phyloP scores from a whole-genome alignment of 2,888 invertebrate genomes.

The Chelonus formosanus region DNA sequence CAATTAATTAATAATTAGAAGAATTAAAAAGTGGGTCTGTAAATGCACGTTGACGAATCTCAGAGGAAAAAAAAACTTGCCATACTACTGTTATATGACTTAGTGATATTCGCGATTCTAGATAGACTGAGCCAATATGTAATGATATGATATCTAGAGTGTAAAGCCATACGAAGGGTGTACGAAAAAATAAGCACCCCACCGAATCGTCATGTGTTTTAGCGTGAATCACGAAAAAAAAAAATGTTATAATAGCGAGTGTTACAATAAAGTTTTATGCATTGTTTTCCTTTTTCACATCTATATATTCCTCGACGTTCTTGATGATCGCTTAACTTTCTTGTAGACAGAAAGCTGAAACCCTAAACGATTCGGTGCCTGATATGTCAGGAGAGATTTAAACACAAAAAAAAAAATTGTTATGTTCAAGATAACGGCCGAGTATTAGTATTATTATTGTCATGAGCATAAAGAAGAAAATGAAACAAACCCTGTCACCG shows the following conservation, averaged over 20 bases:
- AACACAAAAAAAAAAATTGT: conserved; percentile 28
- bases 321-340: neutral
- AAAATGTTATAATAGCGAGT: neutral
- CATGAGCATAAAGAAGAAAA: conserved; percentile 31
- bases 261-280: no score
- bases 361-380: conserved; percentile 30
- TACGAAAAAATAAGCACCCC: conserved; percentile 16
- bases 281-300: no score
- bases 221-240: conserved; percentile 2
- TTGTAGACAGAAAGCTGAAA: conserved; percentile 20
- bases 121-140: conserved; percentile 49
- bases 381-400: conserved; percentile 21
- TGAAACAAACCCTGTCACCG: conserved; percentile 27
- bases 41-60: conserved; percentile 34
- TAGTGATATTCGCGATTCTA: conserved; percentile 48
- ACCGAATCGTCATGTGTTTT: conserved; percentile 28
- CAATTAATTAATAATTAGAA: conserved; percentile 15
- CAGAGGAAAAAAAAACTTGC: conserved; percentile 41
- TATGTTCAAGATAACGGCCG: conserved; percentile 38
- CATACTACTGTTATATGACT: conserved; percentile 46
- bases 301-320: no score
- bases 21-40: conserved; percentile 30
- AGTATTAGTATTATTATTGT: conserved; percentile 41
- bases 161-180: conserved; percentile 35
- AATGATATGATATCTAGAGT: conserved; percentile 40